Conservation (phyloP, 1,140 invertebrate genomes). For the Drosophila aff. region DNA sequence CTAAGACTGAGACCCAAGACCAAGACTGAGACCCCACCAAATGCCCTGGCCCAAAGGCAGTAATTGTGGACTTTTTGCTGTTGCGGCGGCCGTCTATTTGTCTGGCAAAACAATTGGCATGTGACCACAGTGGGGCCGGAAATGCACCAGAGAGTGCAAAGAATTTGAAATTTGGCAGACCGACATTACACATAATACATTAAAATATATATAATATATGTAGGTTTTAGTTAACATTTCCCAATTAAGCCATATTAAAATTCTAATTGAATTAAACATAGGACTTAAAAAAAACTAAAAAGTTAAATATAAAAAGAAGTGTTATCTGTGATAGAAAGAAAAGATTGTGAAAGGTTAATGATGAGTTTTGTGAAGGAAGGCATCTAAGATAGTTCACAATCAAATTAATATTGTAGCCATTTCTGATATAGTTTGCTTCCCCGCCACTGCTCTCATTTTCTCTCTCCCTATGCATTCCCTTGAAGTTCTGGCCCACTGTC, state of each 20-base stretch:
- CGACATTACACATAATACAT: too few species aligned
- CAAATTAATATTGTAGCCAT: background rate
- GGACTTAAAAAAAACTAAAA: too few species aligned
- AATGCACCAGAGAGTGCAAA: constrained; percentile 10
- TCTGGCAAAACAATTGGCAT: constrained; percentile 58
- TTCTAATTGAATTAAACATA: background rate
- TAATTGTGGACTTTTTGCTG: constrained; percentile 50
- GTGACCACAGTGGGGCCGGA: constrained; percentile 30
- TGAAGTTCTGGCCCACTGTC: constrained; percentile 13
- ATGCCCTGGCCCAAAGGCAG: constrained; percentile 30
- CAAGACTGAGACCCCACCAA: constrained; percentile 31
- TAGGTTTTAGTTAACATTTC: background rate
- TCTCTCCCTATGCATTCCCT: background rate
- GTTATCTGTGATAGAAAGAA: background rate
- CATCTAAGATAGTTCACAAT: too few species aligned
- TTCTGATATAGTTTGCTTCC: background rate
- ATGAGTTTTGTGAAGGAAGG: too few species aligned
- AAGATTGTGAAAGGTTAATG: background rate
- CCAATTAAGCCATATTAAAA: background rate
- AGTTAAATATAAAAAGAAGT: background rate
- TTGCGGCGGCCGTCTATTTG: constrained; percentile 53
- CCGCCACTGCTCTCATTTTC: background rate
- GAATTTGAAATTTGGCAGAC: background rate
- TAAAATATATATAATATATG: background rate
- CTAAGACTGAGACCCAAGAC: constrained; percentile 15